Conservation (phyloP, 2,113 vertebrate genomes). For the Scomber scombrus region DNA sequence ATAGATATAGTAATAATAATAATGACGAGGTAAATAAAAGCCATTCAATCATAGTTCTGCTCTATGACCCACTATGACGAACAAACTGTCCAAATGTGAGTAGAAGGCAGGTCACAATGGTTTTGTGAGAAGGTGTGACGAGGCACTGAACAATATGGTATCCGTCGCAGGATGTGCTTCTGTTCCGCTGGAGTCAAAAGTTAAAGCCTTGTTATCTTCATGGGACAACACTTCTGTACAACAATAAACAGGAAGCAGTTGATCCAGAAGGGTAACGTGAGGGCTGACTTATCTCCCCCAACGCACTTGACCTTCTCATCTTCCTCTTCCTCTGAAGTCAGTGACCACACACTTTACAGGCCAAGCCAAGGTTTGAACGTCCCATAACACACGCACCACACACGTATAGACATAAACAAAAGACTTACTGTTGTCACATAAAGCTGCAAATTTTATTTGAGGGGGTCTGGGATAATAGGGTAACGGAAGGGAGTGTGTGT, state of each 20-base stretch:
- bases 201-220: conserved; percentile 62
- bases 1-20: neutral
- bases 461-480: neutral
- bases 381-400: conserved; percentile 44
- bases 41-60: conserved; percentile 1
- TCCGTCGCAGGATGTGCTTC: conserved; percentile 74
- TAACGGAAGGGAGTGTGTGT: conserved; percentile 31
- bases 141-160: conserved; percentile 53
- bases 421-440: conserved; percentile 48
- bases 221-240: conserved; percentile 51
- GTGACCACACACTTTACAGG: conserved; percentile 25
- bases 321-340: conserved; percentile 72
- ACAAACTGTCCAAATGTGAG: conserved; percentile 24
- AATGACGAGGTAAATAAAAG: neutral
- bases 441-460: conserved; percentile 38
- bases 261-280: conserved; percentile 42
- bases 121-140: conserved; percentile 26
- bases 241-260: conserved; percentile 86
- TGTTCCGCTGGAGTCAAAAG: conserved; percentile 64
- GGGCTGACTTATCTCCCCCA: conserved; percentile 58
- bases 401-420: conserved; percentile 43
- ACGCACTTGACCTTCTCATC: conserved; percentile 74
- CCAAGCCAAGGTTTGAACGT: conserved; percentile 34
- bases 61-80: conserved; percentile 30
- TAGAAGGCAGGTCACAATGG: conserved; percentile 9